Base-by-base conservation (phyloP, 2,797 vertebrate genomes). In the Danio choprae region DNA sequence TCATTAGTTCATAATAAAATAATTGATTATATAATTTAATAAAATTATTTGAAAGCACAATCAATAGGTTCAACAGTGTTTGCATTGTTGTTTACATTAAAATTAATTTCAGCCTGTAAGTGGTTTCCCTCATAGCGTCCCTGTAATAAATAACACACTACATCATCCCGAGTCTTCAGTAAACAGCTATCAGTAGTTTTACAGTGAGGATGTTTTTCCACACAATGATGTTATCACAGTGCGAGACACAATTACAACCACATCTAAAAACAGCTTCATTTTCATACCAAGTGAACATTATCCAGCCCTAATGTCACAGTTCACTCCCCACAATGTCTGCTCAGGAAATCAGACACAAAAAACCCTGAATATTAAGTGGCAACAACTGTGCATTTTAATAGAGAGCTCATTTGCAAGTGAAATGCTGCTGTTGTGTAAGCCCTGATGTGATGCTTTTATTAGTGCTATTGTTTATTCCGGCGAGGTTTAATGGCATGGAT, bases 381-480 rank as follows among this genome's bases (percentile, higher is more conserved):
- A 72, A 15, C 58, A 60, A 70, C 77, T 43, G 20, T 73, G 69
- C 59, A 73, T 80, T 48, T 80, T 80, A 80, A 73, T 73, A 56
- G 70, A 55, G 48, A 48, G 68, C 77, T 73, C 40, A 64, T 80
- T 65, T 80, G 77, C 69, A 80, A 80, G 72, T 80, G 4, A 80
- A 80, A 80, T 80, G 18, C 12, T 36, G 16, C 16, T 56, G 22
- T 80, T 80, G 77, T 73, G 51, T 73, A 80, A 80, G 69, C 69
- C 16, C 38, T 63, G 41, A 20, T 73, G 11, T 64, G 58, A 72
- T 79, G 58, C 41, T 79, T 60, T 70, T 60, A 63, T 62, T 79
- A 10, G 0, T 38, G 10, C 64, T 43, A 64, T 44, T 80, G 77
- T 73, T 64, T 51, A 15, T 22, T 1, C 56, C 36, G 20, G 67